Base-by-base conservation (phyloP, 2,113 vertebrate genomes). In the Porphyrio hochstetteri region DNA sequence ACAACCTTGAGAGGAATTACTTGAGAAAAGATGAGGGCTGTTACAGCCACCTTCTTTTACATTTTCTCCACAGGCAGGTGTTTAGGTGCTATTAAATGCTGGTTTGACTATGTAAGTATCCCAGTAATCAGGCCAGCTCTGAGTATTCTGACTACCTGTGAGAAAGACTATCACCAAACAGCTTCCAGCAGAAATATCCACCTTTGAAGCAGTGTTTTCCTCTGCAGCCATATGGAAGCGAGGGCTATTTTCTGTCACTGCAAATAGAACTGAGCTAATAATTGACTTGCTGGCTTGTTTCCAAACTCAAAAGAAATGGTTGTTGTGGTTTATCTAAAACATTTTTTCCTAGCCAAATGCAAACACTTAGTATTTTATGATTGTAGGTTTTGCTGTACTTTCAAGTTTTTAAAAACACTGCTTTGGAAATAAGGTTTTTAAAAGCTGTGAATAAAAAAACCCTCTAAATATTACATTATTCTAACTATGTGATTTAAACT, bases 241-340 rank as follows among this genome's bases (percentile, higher is more conserved):
- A 38, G 36, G 60, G 15, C 64, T 83, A 42, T 68, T 92, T 63
- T 82, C 53, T 85, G 27, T 29, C 13, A 4, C 65, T 65, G 68
- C 42, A 94, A 88, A 74, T 53, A 86, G 60, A 77, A 77, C 42
- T 53, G 46, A 71, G 50, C 24, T 75, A 84, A 86, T 93, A 89
- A 96, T 71, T 82, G 69, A 82, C 29, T 86, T 31, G 16, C 23
- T 95, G 88, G 46, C n/a, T 88, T 78, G 81, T 78, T 88, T 67
- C 85, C 85, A 77, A 72, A 85, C 29, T n/a, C 27, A 59, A 67
- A 83, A 77, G 9, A 83, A 88, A 65, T 4, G 8, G 16, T 28
- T 50, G 20, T 21, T 63, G 56, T 28, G 13, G 36, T 76, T 94
- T 89, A 50, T 53, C 55, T 61, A 69, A 65, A 74, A 28, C 4